Conservation (phyloP, 1,140 invertebrate species). For the Bilobella aurantiaca region DNA sequence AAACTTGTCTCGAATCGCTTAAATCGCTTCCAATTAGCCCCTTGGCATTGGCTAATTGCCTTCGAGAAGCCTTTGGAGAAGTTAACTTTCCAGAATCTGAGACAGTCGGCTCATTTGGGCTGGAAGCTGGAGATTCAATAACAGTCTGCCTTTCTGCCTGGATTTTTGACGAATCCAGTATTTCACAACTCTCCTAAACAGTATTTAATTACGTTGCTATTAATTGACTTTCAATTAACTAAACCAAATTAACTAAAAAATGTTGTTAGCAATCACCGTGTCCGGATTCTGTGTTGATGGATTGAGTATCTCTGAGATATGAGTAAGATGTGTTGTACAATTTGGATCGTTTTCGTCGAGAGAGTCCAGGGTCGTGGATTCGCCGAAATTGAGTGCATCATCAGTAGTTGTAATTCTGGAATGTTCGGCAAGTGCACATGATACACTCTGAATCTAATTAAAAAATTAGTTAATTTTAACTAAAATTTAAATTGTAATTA, state of each 20-base stretch:
- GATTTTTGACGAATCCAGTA: too few relatives aligned
- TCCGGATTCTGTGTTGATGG: not conserved
- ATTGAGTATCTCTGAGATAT: not conserved
- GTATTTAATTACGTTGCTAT: too few relatives aligned
- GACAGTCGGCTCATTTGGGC: not conserved
- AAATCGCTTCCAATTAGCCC: not conserved
- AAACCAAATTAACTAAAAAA: too few relatives aligned
- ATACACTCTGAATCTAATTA: conserved; percentile 17
- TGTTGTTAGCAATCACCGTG: conserved; percentile 39
- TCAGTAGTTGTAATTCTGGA: conserved; percentile 24
- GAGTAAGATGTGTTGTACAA: conserved; percentile 23
- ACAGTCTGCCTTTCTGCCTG: too few relatives aligned
- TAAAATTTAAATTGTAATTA: too few relatives aligned
- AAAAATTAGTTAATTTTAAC: too few relatives aligned
- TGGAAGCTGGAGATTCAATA: too few relatives aligned
- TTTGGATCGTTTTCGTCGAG: conserved; percentile 20
- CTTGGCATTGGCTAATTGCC: not conserved
- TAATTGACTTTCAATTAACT: too few relatives aligned
- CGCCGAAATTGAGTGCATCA: conserved; percentile 24
- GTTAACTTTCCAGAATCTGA: not conserved
- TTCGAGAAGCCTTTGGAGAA: not conserved
- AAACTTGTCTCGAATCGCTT: too few relatives aligned
- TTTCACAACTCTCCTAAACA: too few relatives aligned
- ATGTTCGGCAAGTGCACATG: conserved; percentile 21
- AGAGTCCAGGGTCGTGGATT: conserved; percentile 13